Conservation (phyloP, 1,140 invertebrate species). For the Charaxes varanes region DNA sequence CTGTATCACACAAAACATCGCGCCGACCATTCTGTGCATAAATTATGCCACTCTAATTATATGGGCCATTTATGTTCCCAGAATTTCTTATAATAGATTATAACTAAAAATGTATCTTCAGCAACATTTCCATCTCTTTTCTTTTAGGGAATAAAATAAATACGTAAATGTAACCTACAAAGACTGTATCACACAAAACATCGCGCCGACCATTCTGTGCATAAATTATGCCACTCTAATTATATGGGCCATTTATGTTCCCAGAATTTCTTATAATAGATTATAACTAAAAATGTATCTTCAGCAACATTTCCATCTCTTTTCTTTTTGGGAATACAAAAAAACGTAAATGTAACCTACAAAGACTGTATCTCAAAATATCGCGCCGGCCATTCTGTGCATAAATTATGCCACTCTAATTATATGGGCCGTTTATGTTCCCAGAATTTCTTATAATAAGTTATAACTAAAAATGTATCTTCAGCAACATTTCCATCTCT, state of each 20-base stretch:
- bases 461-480: no score
- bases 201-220: conserved; percentile 7
- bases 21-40: conserved; percentile 8
- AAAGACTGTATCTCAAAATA: conserved; percentile 16
- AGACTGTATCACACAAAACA: conserved; percentile 14
- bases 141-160: not conserved
- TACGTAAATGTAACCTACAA: no score
- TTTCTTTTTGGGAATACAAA: not conserved
- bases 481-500: no score
- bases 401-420: conserved; percentile 14
- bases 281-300: no score
- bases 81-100: no score
- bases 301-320: no score
- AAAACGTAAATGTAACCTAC: no score
- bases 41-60: conserved; percentile 14
- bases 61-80: conserved; percentile 4
- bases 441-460: no score
- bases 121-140: no score
- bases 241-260: conserved; percentile 5
- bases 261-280: no score
- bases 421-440: conserved; percentile 5
- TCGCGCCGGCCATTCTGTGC: conserved; percentile 7
- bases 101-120: no score
- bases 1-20: conserved; percentile 13
- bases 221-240: conserved; percentile 14